phyloP scores from a whole-genome alignment of 2,113 vertebrate genomes.

The Macrotis lagotis region DNA sequence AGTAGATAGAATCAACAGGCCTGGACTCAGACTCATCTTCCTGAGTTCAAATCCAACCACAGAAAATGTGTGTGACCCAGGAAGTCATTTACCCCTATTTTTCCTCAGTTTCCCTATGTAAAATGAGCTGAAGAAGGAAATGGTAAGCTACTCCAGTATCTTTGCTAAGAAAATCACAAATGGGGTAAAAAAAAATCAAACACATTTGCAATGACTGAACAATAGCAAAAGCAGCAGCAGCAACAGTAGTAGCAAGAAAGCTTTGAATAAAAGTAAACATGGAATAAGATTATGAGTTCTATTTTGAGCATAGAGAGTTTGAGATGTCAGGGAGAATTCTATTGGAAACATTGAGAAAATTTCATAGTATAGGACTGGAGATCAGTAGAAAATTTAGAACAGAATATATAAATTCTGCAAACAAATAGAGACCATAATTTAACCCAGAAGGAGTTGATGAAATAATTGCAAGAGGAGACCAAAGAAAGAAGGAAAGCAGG shows the following conservation, averaged over 20 bases:
- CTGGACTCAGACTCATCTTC: background rate
- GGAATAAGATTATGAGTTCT: background rate
- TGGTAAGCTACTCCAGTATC: background rate
- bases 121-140: background rate
- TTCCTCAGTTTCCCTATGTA: background rate
- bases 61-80: background rate
- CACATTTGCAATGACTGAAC: background rate
- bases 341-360: background rate
- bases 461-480: background rate
- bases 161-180: background rate
- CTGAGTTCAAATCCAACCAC: background rate
- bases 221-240: no score
- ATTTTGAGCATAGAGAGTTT: background rate
- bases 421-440: background rate
- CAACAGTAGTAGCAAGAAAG: background rate
- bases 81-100: background rate
- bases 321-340: background rate
- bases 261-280: background rate
- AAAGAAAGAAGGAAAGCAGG: background rate
- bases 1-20: background rate
- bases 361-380: background rate
- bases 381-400: background rate
- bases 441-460: background rate
- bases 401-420: background rate
- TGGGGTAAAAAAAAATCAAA: background rate